phyloP scores from a whole-genome alignment of 2,888 invertebrate species.

The Trachelus tabidus region DNA sequence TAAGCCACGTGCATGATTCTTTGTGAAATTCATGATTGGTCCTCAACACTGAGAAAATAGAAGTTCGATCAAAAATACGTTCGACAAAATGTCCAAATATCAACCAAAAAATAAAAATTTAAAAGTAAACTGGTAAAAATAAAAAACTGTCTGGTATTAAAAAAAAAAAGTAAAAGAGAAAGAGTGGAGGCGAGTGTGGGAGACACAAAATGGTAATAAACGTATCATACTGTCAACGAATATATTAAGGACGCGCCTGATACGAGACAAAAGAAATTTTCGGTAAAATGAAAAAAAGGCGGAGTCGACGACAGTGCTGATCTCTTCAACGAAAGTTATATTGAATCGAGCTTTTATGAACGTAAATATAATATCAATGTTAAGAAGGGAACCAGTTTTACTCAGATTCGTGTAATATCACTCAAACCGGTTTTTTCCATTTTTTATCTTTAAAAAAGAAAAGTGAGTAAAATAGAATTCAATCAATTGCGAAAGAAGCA shows the following conservation, averaged over 20 bases:
- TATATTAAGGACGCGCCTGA: background rate
- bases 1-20: background rate
- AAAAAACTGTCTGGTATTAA: background rate
- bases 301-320: background rate
- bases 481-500: background rate
- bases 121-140: background rate
- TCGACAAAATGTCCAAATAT: background rate
- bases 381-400: background rate
- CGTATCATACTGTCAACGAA: background rate
- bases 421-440: background rate
- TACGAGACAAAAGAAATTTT: background rate
- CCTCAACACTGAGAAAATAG: background rate
- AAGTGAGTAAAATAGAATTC: background rate
- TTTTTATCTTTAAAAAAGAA: background rate
- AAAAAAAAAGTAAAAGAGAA: background rate
- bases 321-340: background rate
- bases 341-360: background rate
- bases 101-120: background rate
- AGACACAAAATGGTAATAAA: background rate
- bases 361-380: background rate
- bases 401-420: background rate
- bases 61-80: background rate
- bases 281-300: background rate
- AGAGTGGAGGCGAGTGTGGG: background rate
- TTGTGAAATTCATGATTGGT: background rate